Base-by-base conservation (phyloP, 2,888 invertebrate species). In the Cryptocephalus primarius region DNA sequence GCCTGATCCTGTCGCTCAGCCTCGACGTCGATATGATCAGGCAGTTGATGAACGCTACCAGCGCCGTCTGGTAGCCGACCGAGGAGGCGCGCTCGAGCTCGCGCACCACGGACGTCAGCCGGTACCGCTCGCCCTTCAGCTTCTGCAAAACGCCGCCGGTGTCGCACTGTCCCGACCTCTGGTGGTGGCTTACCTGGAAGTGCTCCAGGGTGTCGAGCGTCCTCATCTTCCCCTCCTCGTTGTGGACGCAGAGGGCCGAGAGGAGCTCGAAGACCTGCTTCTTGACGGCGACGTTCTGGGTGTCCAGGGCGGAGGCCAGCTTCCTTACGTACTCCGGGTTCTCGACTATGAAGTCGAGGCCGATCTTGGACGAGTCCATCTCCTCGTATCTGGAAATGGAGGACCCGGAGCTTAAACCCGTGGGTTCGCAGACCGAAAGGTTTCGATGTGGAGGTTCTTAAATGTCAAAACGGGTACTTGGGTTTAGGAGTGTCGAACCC, bases 191-290 rank as follows among this genome's bases (percentile, higher is more conserved):
- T 73, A 93, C 95, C 87, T 91, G 92, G 70, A 88, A 93, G 69
- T 87, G 85, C 66, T 94, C 90, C 60, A 96, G 79, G 33, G 92
- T 89, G 69, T 93, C 90, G 60, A 91, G 80, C 46, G 88, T 88
- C 55, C 91, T 76, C 52, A 83, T 80, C 66, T 90, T 88, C 43
- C 92, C 93, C 55, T 93, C 92, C 49, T 83, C 80, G 65, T 87
- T 94, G 79, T 95, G 93, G 47, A 92, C 91, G 69, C 94, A 94
- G 49, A 96, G 76, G 32, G 94, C 94, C 45, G 93, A 92, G 55
- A 96, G 79, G 51, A 96, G 76, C 75, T 96, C 94, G 71, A 95
- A 88, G 65, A 95, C 92, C 79, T 94, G 94, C 72, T 94, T 94
- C 77, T 94, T 94, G 60, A 95, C 91, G 54, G 88, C 85, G 45